Base-by-base conservation (phyloP, 1,140 invertebrate genomes). In the Geopemphigus sp. region DNA sequence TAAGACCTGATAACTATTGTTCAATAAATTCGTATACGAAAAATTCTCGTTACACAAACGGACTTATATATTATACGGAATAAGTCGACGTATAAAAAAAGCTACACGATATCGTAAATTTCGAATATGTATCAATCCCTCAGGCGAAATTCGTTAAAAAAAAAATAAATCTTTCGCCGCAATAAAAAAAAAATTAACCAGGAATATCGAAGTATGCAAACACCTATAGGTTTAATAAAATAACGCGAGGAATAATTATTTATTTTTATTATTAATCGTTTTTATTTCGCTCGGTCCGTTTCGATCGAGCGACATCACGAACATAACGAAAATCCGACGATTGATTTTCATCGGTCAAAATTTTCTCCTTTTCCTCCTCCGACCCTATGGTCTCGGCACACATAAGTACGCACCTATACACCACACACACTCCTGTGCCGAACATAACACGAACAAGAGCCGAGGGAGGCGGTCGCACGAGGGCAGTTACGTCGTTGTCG, bases 261-360 rank as follows among this genome's bases (percentile, higher is more conserved):
- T 54, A 15, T 54, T 17, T 4, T 54, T 54, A 3, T 6, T 54
- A 19, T 54, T 54, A 19, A 2, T 54, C 17, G 3, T n/a, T 5
- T 17, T 54, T 54, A 39, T 8, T 39, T 54, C 53, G 19, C 53
- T 54, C 53, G 8, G 54, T 26, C 56, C 56, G 17, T 50, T 68
- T 68, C 22, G 45, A 68, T 45, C 47, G 53, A 3, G 22, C 45
- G 12, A 12, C n/a, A n/a, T n/a, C n/a, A n/a, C 1, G 45, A 45
- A 22, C n/a, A 68, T 50, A 50, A 68, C 66, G 22, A 56, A 73
- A 73, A 73, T 56, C 70, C 70, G 50, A 73, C 70, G 70, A 73
- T 73, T 73, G 70, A 73, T 73, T 73, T 73, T 73, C 70, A 73
- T n/a, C 70, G 19, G 54, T 56, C 32, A 8, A 39, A 39, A 39